These are phyloP conservation scores for Mus pahari DNA, from an alignment of 2,113 vertebrate genomes.

Conservation along the genomic window DNA sequence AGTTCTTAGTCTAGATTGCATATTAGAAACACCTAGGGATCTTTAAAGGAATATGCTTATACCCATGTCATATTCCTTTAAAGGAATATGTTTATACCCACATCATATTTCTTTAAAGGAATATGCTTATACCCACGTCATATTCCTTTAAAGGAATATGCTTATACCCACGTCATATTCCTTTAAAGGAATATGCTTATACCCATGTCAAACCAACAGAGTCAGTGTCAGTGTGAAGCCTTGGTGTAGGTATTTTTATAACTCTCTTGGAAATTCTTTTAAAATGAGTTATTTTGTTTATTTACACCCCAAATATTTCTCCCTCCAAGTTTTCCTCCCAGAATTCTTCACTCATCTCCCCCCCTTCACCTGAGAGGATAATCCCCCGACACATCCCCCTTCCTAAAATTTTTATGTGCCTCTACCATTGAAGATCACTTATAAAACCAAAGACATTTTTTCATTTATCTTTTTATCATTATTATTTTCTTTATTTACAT, in stretches of 20 bases:
- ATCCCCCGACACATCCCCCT: no score
- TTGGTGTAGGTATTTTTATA: neutral
- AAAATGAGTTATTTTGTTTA: no score
- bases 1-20: neutral
- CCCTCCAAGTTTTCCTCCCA: no score
- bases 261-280: neutral
- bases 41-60: slow-evolving; percentile 32
- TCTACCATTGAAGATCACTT: neutral
- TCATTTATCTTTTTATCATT: no score
- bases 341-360: no score
- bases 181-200: slow-evolving; percentile 32
- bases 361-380: no score
- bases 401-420: neutral
- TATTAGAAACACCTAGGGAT: neutral
- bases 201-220: neutral
- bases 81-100: neutral
- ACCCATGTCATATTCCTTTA: neutral
- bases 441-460: slow-evolving; percentile 12
- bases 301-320: no score
- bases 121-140: neutral
- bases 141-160: slow-evolving; percentile 43
- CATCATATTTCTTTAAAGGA: slow-evolving; percentile 36
- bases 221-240: neutral
- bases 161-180: no score
- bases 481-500: no score